Evolutionary conservation across 2,797 vertebrate genomes (phyloP).

Genomic region (Enteromius fasciolatus): DNA sequence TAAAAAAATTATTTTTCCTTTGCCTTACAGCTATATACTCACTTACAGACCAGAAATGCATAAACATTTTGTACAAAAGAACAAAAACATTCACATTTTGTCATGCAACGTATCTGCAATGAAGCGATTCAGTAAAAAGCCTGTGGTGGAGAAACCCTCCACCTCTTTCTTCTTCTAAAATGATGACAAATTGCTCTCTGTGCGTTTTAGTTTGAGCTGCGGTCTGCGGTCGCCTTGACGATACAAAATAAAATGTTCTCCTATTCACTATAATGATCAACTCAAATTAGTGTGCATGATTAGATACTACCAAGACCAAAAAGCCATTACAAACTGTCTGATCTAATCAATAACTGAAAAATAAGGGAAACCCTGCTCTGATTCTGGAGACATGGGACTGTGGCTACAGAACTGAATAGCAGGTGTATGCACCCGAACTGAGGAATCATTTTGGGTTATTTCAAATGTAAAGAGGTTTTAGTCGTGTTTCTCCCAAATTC

Average conservation of each 20-base stretch:
- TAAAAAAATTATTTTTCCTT: not conserved
- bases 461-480: not conserved
- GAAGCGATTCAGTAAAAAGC: conserved; percentile 7
- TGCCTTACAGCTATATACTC: not conserved
- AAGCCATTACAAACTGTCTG: conserved; percentile 16
- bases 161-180: conserved; percentile 8
- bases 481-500: not conserved
- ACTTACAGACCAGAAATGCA: not conserved
- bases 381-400: not conserved
- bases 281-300: conserved; percentile 20
- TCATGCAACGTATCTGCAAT: not conserved
- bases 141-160: not conserved
- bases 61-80: not conserved
- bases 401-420: not conserved
- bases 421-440: not conserved
- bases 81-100: not conserved
- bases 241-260: conserved; percentile 25
- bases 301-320: conserved; percentile 16
- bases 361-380: not conserved
- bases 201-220: conserved; percentile 34
- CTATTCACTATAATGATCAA: conserved; percentile 32
- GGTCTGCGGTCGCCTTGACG: conserved; percentile 1
- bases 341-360: conserved; percentile 19
- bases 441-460: not conserved
- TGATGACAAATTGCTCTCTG: conserved; percentile 30